Base-by-base conservation (phyloP, 2,113 vertebrate species). In the Microtus pennsylvanicus region DNA sequence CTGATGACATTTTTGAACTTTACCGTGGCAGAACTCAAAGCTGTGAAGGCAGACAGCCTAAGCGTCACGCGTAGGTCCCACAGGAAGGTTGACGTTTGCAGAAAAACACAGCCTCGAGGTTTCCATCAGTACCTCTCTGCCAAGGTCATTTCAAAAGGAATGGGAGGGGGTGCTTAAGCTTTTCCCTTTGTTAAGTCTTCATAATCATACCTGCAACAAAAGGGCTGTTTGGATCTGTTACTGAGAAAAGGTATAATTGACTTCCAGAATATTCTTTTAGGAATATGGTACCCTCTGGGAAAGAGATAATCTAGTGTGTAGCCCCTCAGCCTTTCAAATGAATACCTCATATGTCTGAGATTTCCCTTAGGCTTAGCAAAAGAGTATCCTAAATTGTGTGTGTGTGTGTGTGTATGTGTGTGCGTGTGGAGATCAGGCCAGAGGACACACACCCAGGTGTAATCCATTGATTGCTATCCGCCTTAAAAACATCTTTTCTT, bases 311-410 rank as follows among this genome's bases (percentile, higher is more conserved):
- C 87, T 75, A 61, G 45, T 72, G 78, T 42, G 61, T 16, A 4
- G 65, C 91, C 82, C 76, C 75, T 97, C 65, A 87, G 58, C 90
- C 93, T 95, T 94, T 63, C 77, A 87, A 77, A 50, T 65, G 6
- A 87, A 24, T 38, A 85, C 38, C 91, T 85, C 52, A 26, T 94
- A 90, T 89, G 77, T 89, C 58, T 86, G 63, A 69, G 86, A 93
- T 87, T 96, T 63, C 63, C 58, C 81, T 33, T 1, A 14, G 21
- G 45, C 42, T 38, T 65, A 89, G 47, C 55, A 76, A 38, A 85
- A 30, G 61, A 90, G 63, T 63, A 82, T 82, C 45, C 55, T 89
- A 74, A 93, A 35, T n/a, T 38, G 5, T 82, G 35, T 38, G 12
- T 82, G 50, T 58, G 72, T 42, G 72, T 74, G 9, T 42, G 38